A percentile compares a stretch with the other conserved stretches of the same genome.
Evolutionary conservation across 2,113 vertebrate genomes (phyloP).

Genomic region (Merops nubicus): DNA sequence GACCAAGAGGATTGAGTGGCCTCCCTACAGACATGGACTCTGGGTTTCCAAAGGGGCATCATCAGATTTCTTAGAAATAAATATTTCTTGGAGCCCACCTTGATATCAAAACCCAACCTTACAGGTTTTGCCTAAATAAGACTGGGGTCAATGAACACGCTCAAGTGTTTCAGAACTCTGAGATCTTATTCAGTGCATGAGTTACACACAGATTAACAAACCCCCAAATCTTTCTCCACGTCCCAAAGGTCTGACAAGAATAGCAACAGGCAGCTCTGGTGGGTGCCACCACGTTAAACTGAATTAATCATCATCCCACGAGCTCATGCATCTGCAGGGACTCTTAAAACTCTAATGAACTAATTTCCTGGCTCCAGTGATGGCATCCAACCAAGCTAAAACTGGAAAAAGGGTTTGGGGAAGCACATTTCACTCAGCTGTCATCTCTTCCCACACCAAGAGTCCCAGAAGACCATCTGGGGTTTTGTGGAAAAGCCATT

Average conservation of each 20-base stretch:
- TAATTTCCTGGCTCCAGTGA: neutral
- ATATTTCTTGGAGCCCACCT: neutral
- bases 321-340: neutral
- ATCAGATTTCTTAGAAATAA: neutral
- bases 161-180: neutral
- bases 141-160: neutral
- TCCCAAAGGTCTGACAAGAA: neutral
- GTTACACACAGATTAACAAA: neutral
- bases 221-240: neutral
- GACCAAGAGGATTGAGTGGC: neutral
- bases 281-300: neutral
- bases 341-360: neutral
- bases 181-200: neutral
- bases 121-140: neutral
- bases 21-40: neutral
- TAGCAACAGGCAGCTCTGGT: neutral
- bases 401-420: neutral
- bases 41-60: neutral
- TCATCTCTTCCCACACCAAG: neutral
- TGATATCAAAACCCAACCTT: neutral
- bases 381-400: neutral
- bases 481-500: neutral
- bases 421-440: neutral
- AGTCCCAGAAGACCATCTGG: neutral
- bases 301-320: neutral